Evolutionary conservation across 2,797 vertebrate genomes (phyloP).

Genomic region (Chiroxiphia lanceolata): DNA sequence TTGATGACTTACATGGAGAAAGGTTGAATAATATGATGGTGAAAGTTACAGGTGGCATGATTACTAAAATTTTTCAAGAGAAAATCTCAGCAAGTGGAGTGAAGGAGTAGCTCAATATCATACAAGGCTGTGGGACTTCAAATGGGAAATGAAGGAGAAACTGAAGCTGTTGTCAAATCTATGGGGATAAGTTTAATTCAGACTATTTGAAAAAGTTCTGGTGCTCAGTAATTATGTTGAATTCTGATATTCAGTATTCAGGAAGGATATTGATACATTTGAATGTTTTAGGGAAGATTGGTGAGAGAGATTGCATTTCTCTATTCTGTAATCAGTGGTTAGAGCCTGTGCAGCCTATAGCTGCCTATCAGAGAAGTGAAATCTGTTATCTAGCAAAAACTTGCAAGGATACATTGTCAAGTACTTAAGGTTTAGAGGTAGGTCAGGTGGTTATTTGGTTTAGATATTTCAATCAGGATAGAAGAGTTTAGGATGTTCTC

Average conservation of each 20-base stretch:
- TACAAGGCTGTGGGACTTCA: not conserved
- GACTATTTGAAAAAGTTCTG: not conserved
- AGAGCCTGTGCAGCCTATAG: not conserved
- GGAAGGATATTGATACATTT: not conserved
- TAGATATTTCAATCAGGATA: not conserved
- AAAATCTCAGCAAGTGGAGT: not conserved
- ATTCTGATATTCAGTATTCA: not conserved
- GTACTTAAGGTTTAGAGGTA: not conserved
- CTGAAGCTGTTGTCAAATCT: not conserved
- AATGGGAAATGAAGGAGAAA: not conserved
- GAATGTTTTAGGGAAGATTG: not conserved
- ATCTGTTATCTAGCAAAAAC: not conserved
- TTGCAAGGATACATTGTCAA: accelerated
- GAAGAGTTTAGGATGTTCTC: not conserved
- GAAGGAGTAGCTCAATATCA: not conserved
- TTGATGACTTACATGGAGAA: not conserved
- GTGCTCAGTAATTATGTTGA: not conserved
- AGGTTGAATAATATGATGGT: not conserved
- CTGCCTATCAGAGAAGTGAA: not conserved
- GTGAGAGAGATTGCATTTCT: not conserved
- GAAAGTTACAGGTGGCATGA: not conserved
- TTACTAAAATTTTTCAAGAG: not conserved
- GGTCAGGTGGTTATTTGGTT: not conserved
- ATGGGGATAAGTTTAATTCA: not conserved
- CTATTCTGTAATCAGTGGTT: not conserved